These are phyloP conservation scores for Subanguina moxae DNA, from an alignment of 1,140 invertebrate genomes.

Conservation along the genomic window DNA sequence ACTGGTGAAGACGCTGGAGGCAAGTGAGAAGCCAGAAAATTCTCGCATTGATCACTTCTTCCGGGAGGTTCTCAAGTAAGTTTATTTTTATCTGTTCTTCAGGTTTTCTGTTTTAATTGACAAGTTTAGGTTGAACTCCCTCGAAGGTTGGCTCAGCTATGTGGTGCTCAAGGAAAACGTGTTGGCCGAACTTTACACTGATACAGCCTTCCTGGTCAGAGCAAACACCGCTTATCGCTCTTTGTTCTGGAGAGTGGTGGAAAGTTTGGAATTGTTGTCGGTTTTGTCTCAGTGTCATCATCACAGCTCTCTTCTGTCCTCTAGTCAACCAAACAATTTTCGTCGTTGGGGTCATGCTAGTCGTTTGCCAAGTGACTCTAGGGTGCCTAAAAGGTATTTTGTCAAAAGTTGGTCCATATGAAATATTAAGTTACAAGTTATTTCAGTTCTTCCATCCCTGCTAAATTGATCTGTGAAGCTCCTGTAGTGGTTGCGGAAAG, in stretches of 20 bases:
- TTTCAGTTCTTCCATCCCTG: constrained; percentile 47
- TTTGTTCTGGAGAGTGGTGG: constrained; percentile 53
- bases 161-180: constrained; percentile 57
- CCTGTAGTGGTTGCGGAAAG: background rate
- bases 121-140: constrained; percentile 9
- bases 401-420: too few species aligned
- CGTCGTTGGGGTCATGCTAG: constrained; percentile 19
- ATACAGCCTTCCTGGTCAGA: constrained; percentile 48
- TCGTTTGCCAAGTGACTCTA: constrained; percentile 46
- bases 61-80: constrained; percentile 45
- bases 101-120: too few species aligned
- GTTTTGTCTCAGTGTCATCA: constrained; percentile 38
- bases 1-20: constrained; percentile 48
- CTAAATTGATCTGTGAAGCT: constrained; percentile 29
- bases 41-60: constrained; percentile 53
- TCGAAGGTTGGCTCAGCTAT: constrained; percentile 52
- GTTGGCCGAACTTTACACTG: constrained; percentile 41
- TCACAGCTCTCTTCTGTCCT: background rate
- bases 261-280: constrained; percentile 53
- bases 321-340: background rate
- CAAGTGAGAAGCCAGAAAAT: constrained; percentile 52
- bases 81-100: background rate
- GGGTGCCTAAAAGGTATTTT: constrained; percentile 45
- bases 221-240: constrained; percentile 52
- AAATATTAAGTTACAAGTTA: too few species aligned